Conservation (phyloP, 2,888 invertebrate genomes). For the Agapostemon virescens region DNA sequence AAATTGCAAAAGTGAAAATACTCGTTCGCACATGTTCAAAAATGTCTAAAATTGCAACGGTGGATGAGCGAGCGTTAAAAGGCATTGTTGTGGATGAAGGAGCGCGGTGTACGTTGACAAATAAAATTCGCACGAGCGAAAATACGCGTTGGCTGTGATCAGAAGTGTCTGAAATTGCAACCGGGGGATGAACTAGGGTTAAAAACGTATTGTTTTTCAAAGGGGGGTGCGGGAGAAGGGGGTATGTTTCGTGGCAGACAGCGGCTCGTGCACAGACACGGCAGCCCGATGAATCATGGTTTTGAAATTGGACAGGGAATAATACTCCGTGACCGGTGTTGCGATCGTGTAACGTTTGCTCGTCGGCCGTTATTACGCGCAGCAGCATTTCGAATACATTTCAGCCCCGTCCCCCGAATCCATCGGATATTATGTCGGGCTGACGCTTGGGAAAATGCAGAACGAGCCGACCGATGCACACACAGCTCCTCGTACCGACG, state of each 20-base stretch:
- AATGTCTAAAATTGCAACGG: too few species aligned
- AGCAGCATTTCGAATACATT: conserved; percentile 39
- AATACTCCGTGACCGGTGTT: conserved; percentile 38
- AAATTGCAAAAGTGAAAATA: neutral
- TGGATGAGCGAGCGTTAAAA: too few species aligned
- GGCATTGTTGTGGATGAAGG: too few species aligned
- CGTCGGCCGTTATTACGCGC: conserved; percentile 32
- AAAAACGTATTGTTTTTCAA: neutral
- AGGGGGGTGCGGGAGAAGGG: neutral
- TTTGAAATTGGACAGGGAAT: conserved; percentile 10
- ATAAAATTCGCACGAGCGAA: too few species aligned
- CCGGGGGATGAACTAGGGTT: neutral
- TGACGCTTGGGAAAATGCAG: conserved; percentile 26
- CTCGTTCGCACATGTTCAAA: too few species aligned
- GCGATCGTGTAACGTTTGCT: conserved; percentile 39
- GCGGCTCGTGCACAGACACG: neutral
- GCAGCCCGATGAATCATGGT: conserved; percentile 13
- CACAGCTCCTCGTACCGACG: conserved; percentile 9
- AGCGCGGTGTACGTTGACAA: too few species aligned
- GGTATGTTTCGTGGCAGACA: neutral
- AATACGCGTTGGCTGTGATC: too few species aligned
- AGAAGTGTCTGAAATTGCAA: neutral
- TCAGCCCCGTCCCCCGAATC: conserved; percentile 1
- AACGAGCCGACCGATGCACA: conserved; percentile 15
- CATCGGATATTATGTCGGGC: conserved; percentile 29